Percentiles rank a stretch among this genome's conserved stretches.
These are phyloP conservation scores for Calliphora vicina DNA, from an alignment of 1,140 invertebrate species.

Conservation along the genomic window DNA sequence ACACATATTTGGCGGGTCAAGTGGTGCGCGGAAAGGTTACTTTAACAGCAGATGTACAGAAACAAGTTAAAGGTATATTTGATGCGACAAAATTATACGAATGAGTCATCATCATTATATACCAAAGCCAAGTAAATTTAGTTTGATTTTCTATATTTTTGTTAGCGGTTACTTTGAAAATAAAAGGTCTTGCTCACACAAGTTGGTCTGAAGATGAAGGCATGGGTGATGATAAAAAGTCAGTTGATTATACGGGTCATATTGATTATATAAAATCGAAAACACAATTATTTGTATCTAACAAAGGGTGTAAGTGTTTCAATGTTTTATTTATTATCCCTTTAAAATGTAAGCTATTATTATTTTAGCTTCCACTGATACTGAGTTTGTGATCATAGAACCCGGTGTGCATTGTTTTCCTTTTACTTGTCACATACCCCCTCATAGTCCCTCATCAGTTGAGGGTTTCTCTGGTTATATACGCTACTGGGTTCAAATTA, in stretches of 20 bases:
- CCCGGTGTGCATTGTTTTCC: conserved; percentile 67
- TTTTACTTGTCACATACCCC: conserved; percentile 68
- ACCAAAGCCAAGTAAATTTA: background rate
- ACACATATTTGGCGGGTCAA: conserved; percentile 66
- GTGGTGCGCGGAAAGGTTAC: conserved; percentile 64
- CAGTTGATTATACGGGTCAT: conserved; percentile 45
- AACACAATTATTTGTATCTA: conserved; percentile 53
- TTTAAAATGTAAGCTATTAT: background rate
- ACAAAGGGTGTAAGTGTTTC: conserved; percentile 39
- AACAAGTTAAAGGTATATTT: conserved; percentile 61
- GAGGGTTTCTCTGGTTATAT: conserved; percentile 74
- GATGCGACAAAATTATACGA: background rate
- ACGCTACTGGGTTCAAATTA: conserved; percentile 72
- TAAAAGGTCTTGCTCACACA: conserved; percentile 52
- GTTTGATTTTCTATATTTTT: background rate
- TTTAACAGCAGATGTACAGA: conserved; percentile 61
- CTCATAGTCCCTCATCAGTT: conserved; percentile 73
- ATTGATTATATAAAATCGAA: conserved; percentile 55
- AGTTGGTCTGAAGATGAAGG: conserved; percentile 44
- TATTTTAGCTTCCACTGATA: background rate
- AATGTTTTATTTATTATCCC: background rate
- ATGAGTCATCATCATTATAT: background rate
- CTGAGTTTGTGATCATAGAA: conserved; percentile 43
- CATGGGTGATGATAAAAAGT: background rate
- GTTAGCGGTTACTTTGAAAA: conserved; percentile 49